A percentile compares a stretch with the other conserved stretches of the same genome.
Conservation (phyloP, 2,888 invertebrate genomes). For the Dinocampus coccinellae region DNA sequence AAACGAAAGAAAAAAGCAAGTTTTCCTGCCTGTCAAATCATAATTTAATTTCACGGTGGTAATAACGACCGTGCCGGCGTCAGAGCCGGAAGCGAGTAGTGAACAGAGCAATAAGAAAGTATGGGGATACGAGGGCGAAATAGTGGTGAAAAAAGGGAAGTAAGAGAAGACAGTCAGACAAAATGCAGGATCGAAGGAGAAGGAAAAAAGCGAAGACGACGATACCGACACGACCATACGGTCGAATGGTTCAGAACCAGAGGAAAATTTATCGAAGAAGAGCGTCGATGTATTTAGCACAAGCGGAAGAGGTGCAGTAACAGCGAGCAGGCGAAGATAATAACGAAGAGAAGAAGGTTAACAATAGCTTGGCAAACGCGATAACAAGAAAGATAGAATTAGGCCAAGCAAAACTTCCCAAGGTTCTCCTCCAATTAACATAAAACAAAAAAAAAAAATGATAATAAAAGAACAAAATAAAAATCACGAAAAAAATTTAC, state of each 20-base stretch:
- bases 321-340: constrained; percentile 33
- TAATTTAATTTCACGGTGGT: constrained; percentile 55
- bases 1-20: constrained; percentile 9
- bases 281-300: constrained; percentile 60
- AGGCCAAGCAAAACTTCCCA: constrained; percentile 1
- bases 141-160: neutral
- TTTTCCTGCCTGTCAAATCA: constrained; percentile 49
- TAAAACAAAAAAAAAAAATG: neutral
- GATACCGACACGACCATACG: constrained; percentile 4
- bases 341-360: constrained; percentile 5
- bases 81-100: constrained; percentile 27
- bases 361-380: constrained; percentile 1
- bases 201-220: constrained; percentile 6
- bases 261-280: constrained; percentile 58
- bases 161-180: neutral
- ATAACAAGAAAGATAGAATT: neutral
- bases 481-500: too few relatives aligned
- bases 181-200: neutral
- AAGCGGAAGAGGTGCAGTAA: constrained; percentile 54
- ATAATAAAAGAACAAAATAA: neutral
- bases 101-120: constrained; percentile 13
- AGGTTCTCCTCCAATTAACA: constrained; percentile 8
- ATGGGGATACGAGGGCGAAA: neutral
- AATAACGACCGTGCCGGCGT: constrained; percentile 47
- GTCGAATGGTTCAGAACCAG: neutral